Evolutionary conservation across 2,113 vertebrate species (phyloP), one percentile per base, ranked within the genome.

Genomic region (Picathartes gymnocephalus): DNA sequence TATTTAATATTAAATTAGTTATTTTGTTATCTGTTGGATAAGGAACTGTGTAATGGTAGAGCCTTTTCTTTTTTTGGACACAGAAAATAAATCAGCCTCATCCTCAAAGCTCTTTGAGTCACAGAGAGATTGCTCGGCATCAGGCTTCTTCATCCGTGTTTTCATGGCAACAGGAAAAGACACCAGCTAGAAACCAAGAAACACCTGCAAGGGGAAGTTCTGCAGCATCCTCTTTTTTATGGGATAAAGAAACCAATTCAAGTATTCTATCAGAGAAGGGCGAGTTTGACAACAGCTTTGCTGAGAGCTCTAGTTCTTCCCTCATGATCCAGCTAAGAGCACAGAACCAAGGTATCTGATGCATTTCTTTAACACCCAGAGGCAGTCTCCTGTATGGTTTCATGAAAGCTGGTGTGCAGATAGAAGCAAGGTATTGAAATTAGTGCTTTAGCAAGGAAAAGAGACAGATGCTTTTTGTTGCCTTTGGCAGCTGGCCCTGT

Each of bases 111-210:
- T 95, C 98, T 44, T 95, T 97, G 95, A 98, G 94, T 87, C 98
- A 98, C 93, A 98, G 98, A 31, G 99, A 99, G 88, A 99, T 99
- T 45, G 98, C 98, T 44, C 97, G 98, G 8, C 98, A 98, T 76
- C 98, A 99, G 89, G 83, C 98, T 53, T 99, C 98, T 13, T 99
- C 99, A 3, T 98, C 98, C 3, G 98, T 99, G 79, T 99, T 99
- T 95, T 98, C 98, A 21, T 99, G 99, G 99, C 99, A 99, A 90
- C 98, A 98, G 88, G 98, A 99, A 56, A 97, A 98, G 65, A 96
- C 95, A 20, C 97, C 98, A 51, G 96, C 96, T n/a, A 96, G 64
- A 92, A 90, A 69, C 57, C 97, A 96, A 68, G 98, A 98, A 92
- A 99, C 98, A 6, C 98, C 98, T 13, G 72, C 97, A 30, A 98